Base-by-base conservation (phyloP, 2,888 invertebrate species). In the Euproctis similis region DNA sequence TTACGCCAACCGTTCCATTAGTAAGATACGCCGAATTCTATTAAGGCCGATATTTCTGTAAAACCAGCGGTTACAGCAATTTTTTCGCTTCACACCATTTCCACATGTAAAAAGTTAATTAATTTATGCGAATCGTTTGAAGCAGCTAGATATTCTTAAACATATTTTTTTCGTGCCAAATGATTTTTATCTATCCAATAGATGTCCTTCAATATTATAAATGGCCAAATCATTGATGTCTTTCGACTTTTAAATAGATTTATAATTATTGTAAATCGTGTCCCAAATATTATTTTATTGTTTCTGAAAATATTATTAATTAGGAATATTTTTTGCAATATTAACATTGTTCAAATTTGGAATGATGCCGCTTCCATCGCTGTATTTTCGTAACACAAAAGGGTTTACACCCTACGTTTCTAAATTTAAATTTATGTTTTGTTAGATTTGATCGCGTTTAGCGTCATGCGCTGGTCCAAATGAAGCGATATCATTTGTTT, bases 391-490 rank as follows among this genome's bases (percentile, higher is more conserved):
- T 62, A 59, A 63, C 59, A 59, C 58, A 56, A 59, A n/a, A 68
- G 69, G 72, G 65, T 62, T 57, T 53, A 49, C 46, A 52, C 49
- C 60, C 70, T 66, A 60, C 67, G 66, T 65, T 80, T 76, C 70
- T 73, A 81, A 84, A 81, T 84, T 81, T 74, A 67, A 85, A 85
- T 85, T 85, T 85, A 85, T 85, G 84, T 81, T 74, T 75, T 69
- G 72, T 66, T 69, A 84, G 85, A 85, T 85, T 61, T 69, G 81
- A 85, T 85, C 80, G 70, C 67, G 57, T 70, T 73, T 72, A 74
- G 75, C 68, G 69, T 69, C 68, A 64, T 67, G 66, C 72, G 66
- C 69, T 64, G 54, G 58, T 69, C 56, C 51, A 65, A 64, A 67
- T 56, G 60, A 52, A 58, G 49, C 57, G 73, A 77, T 75, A 76